Evolutionary conservation across 2,888 invertebrate genomes (phyloP).

Genomic region (Philhelius pedissequus): DNA sequence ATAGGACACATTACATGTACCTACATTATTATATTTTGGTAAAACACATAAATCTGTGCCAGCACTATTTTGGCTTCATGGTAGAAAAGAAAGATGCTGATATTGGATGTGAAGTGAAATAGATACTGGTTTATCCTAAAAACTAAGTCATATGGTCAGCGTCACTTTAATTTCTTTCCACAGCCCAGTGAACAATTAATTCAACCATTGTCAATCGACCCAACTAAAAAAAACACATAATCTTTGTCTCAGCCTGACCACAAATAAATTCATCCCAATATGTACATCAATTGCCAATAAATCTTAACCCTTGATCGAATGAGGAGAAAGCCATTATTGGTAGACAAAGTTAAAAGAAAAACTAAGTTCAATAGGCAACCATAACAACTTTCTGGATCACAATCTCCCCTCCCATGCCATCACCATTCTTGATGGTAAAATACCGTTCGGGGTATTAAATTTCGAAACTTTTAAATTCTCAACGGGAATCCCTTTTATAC

Average conservation of each 20-base stretch:
- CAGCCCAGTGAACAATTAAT: slow-evolving; percentile 40
- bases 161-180: background rate
- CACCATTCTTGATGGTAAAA: background rate
- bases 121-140: background rate
- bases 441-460: slow-evolving; percentile 25
- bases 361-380: slow-evolving; percentile 3
- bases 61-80: background rate
- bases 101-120: background rate
- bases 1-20: too few relatives aligned
- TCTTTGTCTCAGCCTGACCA: background rate
- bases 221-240: background rate
- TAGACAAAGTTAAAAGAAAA: slow-evolving; percentile 3
- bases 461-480: slow-evolving; percentile 34
- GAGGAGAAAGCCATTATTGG: slow-evolving; percentile 7
- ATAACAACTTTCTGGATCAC: slow-evolving; percentile 21
- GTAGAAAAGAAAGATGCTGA: background rate
- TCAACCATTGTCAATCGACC: slow-evolving; percentile 28
- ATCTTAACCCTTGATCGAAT: slow-evolving; percentile 3
- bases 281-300: slow-evolving; percentile 35
- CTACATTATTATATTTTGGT: too few relatives aligned
- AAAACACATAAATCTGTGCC: too few relatives aligned
- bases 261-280: background rate
- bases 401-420: too few relatives aligned
- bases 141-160: background rate
- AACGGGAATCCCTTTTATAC: background rate